Percentiles rank a stretch among this genome's conserved stretches.
Evolutionary conservation across 1,140 invertebrate species (phyloP).

Genomic region (Ceratosolen fusciceps): DNA sequence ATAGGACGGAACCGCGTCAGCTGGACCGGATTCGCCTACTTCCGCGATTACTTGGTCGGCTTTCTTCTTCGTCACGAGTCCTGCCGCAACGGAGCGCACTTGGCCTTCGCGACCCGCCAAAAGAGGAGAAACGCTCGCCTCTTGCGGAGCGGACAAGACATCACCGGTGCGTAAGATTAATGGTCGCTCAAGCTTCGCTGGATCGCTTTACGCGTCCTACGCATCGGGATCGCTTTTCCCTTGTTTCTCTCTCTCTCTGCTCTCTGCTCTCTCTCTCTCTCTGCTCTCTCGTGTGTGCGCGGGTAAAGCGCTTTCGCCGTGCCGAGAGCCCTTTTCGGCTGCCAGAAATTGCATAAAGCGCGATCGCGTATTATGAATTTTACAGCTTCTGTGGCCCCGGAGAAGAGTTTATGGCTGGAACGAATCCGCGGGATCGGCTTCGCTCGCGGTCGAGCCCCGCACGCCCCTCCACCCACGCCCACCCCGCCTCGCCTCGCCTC

Average conservation of each 20-base stretch:
- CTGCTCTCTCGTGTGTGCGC: neutral
- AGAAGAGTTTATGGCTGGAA: neutral
- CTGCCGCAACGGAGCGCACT: neutral
- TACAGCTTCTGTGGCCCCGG: neutral
- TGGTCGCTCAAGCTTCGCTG: neutral
- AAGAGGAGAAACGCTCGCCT: too few species aligned
- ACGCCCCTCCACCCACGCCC: too few species aligned
- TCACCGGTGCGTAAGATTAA: neutral
- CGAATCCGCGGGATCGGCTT: neutral
- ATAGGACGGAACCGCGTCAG: too few species aligned
- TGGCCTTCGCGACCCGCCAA: neutral
- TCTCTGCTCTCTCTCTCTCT: neutral
- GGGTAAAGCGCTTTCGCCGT: too few species aligned
- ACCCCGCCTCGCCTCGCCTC: neutral
- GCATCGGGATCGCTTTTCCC: too few species aligned
- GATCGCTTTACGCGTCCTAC: too few species aligned
- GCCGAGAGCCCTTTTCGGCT: neutral
- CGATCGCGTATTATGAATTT: constrained; percentile 4
- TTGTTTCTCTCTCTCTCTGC: neutral
- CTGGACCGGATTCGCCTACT: too few species aligned
- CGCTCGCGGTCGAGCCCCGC: neutral
- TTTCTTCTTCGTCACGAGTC: neutral
- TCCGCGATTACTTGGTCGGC: neutral
- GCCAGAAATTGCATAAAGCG: constrained; percentile 5
- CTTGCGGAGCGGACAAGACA: neutral